These are phyloP conservation scores for Tichodroma muraria DNA, from an alignment of 2,113 vertebrate species.

Conservation along the genomic window DNA sequence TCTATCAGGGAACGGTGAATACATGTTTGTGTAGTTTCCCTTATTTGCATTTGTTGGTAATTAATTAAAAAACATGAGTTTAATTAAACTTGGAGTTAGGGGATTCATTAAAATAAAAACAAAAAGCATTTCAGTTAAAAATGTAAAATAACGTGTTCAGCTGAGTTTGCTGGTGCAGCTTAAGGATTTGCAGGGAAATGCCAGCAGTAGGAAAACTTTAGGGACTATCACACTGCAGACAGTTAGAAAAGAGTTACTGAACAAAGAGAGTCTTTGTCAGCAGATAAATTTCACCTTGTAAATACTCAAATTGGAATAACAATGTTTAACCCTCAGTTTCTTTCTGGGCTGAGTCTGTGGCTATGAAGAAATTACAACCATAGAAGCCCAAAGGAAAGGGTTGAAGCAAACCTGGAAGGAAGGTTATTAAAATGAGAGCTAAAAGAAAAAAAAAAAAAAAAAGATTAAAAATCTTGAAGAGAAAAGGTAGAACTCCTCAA, in stretches of 20 bases:
- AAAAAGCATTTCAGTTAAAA: constrained; percentile 52
- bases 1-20: constrained; percentile 4
- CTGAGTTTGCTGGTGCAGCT: neutral
- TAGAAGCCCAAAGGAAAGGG: neutral
- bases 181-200: constrained; percentile 34
- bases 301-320: neutral
- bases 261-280: neutral
- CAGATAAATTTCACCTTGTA: neutral
- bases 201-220: neutral
- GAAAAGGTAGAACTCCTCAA: neutral
- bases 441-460: no score
- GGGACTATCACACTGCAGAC: neutral
- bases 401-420: neutral
- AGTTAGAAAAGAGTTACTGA: neutral
- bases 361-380: neutral
- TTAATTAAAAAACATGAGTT: constrained; percentile 58
- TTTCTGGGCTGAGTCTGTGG: neutral
- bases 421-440: neutral
- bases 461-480: neutral
- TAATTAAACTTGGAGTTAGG: constrained; percentile 59
- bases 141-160: neutral
- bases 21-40: neutral
- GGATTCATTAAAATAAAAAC: constrained; percentile 63
- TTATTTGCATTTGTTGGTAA: constrained; percentile 63
- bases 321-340: neutral